Evolutionary conservation across 2,888 invertebrate genomes (phyloP).

Genomic region (Aethes cnicana): DNA sequence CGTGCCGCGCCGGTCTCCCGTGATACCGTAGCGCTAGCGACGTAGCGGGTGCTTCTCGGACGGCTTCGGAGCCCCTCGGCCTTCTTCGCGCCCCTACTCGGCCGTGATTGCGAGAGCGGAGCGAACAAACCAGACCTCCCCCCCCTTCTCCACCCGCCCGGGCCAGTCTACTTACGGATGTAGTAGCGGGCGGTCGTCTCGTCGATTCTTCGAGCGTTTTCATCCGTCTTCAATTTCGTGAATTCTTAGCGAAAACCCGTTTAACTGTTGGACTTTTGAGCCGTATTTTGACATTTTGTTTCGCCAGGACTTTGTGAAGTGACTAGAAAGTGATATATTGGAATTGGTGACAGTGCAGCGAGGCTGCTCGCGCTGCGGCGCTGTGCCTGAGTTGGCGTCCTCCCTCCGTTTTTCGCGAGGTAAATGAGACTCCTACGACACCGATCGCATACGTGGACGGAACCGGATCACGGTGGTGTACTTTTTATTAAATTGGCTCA

Average conservation of each 20-base stretch:
- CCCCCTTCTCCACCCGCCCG: slow-evolving; percentile 54
- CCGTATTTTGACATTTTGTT: slow-evolving; percentile 49
- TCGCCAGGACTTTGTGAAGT: slow-evolving; percentile 46
- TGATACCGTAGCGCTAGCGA: slow-evolving; percentile 43
- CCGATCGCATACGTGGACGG: slow-evolving; percentile 69
- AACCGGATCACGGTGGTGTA: slow-evolving; percentile 66
- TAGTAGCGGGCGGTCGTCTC: slow-evolving; percentile 47
- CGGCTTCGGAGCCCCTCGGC: slow-evolving; percentile 56
- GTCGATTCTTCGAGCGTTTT: slow-evolving; percentile 44
- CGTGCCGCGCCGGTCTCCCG: slow-evolving; percentile 41
- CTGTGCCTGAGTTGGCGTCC: slow-evolving; percentile 72
- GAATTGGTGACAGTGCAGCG: slow-evolving; percentile 67
- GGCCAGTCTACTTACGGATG: slow-evolving; percentile 65
- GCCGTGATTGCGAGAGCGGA: slow-evolving; percentile 58
- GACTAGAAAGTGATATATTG: slow-evolving; percentile 56
- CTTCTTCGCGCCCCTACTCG: slow-evolving; percentile 57
- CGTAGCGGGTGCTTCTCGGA: slow-evolving; percentile 57
- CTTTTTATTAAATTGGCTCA: slow-evolving; percentile 53
- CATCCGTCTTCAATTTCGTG: slow-evolving; percentile 72
- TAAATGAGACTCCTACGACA: slow-evolving; percentile 70
- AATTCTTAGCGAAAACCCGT: slow-evolving; percentile 51
- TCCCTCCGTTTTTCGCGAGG: slow-evolving; percentile 73
- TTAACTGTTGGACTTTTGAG: slow-evolving; percentile 48
- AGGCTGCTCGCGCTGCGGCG: slow-evolving; percentile 64
- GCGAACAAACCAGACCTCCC: slow-evolving; percentile 48